phyloP scores from a whole-genome alignment of 2,113 vertebrate species.

The Mola mola region DNA sequence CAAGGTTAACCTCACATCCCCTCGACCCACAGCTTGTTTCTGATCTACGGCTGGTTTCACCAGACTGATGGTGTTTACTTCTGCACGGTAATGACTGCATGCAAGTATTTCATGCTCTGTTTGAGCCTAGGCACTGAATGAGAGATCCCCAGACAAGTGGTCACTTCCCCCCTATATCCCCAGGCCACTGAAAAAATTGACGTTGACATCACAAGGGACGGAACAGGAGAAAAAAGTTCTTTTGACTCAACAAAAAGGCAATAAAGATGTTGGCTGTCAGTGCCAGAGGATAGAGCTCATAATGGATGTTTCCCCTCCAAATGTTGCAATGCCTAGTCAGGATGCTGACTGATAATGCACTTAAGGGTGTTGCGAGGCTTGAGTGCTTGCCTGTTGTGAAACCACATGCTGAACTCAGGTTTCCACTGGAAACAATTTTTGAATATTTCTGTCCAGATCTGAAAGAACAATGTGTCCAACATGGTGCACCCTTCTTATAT shows the following conservation, averaged over 20 bases:
- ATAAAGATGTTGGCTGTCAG: slow-evolving; percentile 24
- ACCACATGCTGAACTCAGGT: slow-evolving; percentile 15
- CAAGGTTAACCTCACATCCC: slow-evolving; percentile 12
- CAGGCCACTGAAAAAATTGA: slow-evolving; percentile 30
- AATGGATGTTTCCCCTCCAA: slow-evolving; percentile 47
- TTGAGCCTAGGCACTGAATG: slow-evolving; percentile 6
- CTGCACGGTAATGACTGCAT: slow-evolving; percentile 19
- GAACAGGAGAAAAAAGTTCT: slow-evolving; percentile 14
- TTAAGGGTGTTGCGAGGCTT: slow-evolving; percentile 42
- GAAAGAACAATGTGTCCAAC: not conserved
- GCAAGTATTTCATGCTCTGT: slow-evolving; percentile 15
- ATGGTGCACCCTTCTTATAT: not conserved
- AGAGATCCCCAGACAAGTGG: slow-evolving; percentile 8
- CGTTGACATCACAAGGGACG: slow-evolving; percentile 23
- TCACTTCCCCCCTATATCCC: slow-evolving; percentile 14
- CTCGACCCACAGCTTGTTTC: slow-evolving; percentile 15
- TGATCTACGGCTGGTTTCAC: slow-evolving; percentile 3
- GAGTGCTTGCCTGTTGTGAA: slow-evolving; percentile 25
- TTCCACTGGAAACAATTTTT: slow-evolving; percentile 19
- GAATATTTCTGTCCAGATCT: slow-evolving; percentile 7
- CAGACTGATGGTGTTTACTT: slow-evolving; percentile 9
- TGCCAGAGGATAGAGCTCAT: slow-evolving; percentile 16
- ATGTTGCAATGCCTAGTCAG: slow-evolving; percentile 11
- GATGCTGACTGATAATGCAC: slow-evolving; percentile 41
- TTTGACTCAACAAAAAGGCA: slow-evolving; percentile 42